Evolutionary conservation across 1,140 invertebrate genomes (phyloP).

Genomic region (Stenopsyche tienmushanensis): DNA sequence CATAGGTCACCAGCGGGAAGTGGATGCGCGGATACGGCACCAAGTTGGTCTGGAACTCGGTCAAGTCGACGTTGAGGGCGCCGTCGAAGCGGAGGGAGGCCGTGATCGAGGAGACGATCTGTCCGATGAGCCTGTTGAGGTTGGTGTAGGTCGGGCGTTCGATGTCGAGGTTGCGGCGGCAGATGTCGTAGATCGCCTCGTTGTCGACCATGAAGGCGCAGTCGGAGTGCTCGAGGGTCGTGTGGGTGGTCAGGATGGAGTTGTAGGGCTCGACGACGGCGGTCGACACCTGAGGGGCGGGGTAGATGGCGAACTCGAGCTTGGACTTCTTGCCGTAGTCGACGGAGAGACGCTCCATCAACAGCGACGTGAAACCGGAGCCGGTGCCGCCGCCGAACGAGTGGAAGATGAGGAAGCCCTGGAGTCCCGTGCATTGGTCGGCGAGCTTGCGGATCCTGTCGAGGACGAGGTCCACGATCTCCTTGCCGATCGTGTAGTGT

Average conservation of each 20-base stretch:
- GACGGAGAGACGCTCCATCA: slow-evolving; percentile 87
- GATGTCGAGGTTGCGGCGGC: slow-evolving; percentile 83
- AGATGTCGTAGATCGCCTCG: slow-evolving; percentile 90
- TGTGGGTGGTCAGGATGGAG: slow-evolving; percentile 78
- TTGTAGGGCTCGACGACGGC: slow-evolving; percentile 92
- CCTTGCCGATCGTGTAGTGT: slow-evolving; percentile 90
- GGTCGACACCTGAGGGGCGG: slow-evolving; percentile 85
- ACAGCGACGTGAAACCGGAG: slow-evolving; percentile 81
- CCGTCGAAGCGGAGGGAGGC: slow-evolving; percentile 88
- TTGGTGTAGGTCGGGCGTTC: slow-evolving; percentile 81
- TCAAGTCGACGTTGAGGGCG: slow-evolving; percentile 84
- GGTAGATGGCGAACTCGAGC: slow-evolving; percentile 87
- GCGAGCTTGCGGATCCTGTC: slow-evolving; percentile 78
- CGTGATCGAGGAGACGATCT: slow-evolving; percentile 85
- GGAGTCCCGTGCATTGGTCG: slow-evolving; percentile 83
- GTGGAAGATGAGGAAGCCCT: slow-evolving; percentile 89
- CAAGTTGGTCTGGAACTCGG: slow-evolving; percentile 88
- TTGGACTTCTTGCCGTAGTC: slow-evolving; percentile 90
- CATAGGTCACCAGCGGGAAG: slow-evolving; percentile 82
- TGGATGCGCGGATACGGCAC: slow-evolving; percentile 84
- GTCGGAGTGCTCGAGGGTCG: slow-evolving; percentile 82
- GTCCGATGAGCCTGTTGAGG: slow-evolving; percentile 78
- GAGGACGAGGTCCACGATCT: slow-evolving; percentile 78
- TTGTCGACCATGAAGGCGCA: slow-evolving; percentile 88
- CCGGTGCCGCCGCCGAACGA: slow-evolving; percentile 88